A percentile compares a stretch with the other conserved stretches of the same genome.
Evolutionary conservation across 2,113 vertebrate genomes (phyloP).

Genomic region (Clarias batrachus): DNA sequence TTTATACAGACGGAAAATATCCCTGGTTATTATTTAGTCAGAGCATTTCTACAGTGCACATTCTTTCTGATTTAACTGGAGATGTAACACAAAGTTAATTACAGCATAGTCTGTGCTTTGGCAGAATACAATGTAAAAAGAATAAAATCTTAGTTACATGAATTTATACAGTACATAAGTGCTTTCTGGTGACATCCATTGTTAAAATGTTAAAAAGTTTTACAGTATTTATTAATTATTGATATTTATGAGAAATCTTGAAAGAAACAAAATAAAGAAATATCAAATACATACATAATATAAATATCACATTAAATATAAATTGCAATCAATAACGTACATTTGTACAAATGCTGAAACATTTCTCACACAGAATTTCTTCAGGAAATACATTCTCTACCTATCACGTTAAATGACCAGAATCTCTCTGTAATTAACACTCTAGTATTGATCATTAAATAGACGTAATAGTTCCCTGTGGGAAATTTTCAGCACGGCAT

Average conservation of each 20-base stretch:
- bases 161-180: background rate
- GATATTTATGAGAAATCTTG: background rate
- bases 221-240: background rate
- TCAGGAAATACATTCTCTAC: background rate
- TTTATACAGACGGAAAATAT: background rate
- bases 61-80: background rate
- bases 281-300: background rate
- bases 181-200: background rate
- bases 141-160: background rate
- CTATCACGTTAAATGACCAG: background rate
- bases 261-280: background rate
- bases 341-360: no score
- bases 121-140: background rate
- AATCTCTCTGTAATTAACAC: background rate
- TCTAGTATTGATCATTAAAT: background rate
- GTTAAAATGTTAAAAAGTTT: background rate
- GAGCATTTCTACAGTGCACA: background rate
- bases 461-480: background rate
- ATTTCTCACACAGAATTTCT: background rate
- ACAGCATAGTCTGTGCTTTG: background rate
- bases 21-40: background rate
- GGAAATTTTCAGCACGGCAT: background rate
- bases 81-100: background rate
- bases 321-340: background rate
- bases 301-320: background rate